Base-by-base conservation (phyloP, 2,113 vertebrate genomes). In the Larimichthys polyactis region DNA sequence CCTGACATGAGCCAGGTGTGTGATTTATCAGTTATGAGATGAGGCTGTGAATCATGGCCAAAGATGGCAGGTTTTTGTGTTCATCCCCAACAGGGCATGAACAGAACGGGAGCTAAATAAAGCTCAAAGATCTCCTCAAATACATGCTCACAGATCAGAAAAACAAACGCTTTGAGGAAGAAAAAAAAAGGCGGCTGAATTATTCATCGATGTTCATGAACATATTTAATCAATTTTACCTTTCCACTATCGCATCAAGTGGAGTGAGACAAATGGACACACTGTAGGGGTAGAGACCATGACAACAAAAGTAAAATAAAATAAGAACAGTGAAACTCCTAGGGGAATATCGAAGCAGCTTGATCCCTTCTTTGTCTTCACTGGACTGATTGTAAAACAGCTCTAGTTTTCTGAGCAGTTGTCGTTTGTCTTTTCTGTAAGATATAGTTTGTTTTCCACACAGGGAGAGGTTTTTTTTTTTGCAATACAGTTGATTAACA, bases 181-280 rank as follows among this genome's bases (percentile, higher is more conserved):
- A 64, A 29, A 49, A 74, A 74, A 64, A 80, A 62, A 49, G 5
- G 11, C 4, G 22, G 8, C 36, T 87, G 77, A 87, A 88, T 90
- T 81, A 89, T 89, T 83, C 40, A 88, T 84, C 16, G 36, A 64
- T 77, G 11, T 48, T 74, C 68, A 52, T 71, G 40, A 69, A 54
- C n/a, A 49, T 72, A 65, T 80, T 83, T 78, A 48, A 71, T 86
- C 64, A 82, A 63, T 86, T 83, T 86, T 92, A 82, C 75, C 64
- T 76, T 75, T 11, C 36, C 62, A 46, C 70, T 71, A 69, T 85
- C 44, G 52, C 48, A 81, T 73, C 76, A 83, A 79, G 52, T 75
- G 51, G 71, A 87, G 80, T 74, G 83, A 73, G 82, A 83, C 55
- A 71, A 81, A 86, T 71, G 43, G 83, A 65, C 32, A 68, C 55